Evolutionary conservation across 2,113 vertebrate genomes (phyloP).

Genomic region (Silurus meridionalis): DNA sequence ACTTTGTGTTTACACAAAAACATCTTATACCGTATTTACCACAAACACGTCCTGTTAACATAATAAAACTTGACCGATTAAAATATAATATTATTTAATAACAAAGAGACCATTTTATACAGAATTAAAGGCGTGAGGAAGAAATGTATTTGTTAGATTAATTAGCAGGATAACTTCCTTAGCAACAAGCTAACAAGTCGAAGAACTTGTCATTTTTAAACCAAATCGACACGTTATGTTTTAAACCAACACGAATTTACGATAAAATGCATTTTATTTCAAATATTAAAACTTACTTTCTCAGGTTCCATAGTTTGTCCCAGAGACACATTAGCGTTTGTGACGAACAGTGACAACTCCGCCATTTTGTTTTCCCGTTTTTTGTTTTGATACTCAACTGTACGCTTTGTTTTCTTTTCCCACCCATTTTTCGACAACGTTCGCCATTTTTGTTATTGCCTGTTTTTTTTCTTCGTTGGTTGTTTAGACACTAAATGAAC

Average conservation of each 20-base stretch:
- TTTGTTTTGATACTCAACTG: background rate
- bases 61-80: too few species aligned
- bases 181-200: background rate
- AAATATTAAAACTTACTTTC: conserved; percentile 59
- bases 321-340: conserved; percentile 66
- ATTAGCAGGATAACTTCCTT: background rate
- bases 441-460: background rate
- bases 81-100: background rate
- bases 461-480: background rate
- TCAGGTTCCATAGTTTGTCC: conserved; percentile 70
- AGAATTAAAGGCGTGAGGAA: background rate
- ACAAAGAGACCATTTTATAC: background rate
- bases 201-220: too few species aligned
- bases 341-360: conserved; percentile 65
- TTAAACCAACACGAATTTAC: background rate
- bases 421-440: background rate
- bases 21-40: too few species aligned
- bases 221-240: background rate
- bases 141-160: background rate
- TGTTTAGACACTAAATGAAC: background rate
- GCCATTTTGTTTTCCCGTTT: conserved; percentile 56
- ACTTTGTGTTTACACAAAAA: too few species aligned
- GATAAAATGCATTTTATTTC: too few species aligned
- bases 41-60: too few species aligned
- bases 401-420: background rate